phyloP scores from a whole-genome alignment of 1,140 invertebrate genomes.

The Portunus trituberculatus region DNA sequence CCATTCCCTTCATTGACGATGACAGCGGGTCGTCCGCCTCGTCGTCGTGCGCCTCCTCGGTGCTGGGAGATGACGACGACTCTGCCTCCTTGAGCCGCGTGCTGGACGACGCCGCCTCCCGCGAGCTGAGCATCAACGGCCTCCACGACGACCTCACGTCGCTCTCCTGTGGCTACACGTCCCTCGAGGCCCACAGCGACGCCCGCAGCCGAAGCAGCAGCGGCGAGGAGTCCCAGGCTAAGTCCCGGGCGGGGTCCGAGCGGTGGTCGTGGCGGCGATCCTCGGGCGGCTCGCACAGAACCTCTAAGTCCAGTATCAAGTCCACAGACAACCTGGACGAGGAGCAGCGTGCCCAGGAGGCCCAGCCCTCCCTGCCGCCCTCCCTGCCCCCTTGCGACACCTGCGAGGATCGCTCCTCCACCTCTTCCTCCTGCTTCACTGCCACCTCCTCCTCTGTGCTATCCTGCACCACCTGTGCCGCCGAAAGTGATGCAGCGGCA shows the following conservation, averaged over 20 bases:
- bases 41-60: constrained; percentile 76
- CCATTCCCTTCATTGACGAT: constrained; percentile 77
- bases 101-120: constrained; percentile 76
- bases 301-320: constrained; percentile 77
- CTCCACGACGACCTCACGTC: constrained; percentile 76
- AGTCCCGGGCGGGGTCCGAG: constrained; percentile 52
- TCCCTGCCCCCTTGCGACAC: constrained; percentile 74
- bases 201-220: constrained; percentile 48
- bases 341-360: constrained; percentile 41
- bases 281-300: constrained; percentile 69
- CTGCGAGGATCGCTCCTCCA: constrained; percentile 74
- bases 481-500: constrained; percentile 52
- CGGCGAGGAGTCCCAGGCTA: constrained; percentile 53
- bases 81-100: constrained; percentile 74
- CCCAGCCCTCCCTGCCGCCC: constrained; percentile 72
- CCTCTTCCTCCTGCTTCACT: constrained; percentile 74
- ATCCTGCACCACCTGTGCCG: constrained; percentile 72
- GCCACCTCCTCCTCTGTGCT: constrained; percentile 67
- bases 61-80: constrained; percentile 71
- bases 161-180: constrained; percentile 76
- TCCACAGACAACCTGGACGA: constrained; percentile 71
- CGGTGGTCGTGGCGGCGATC: constrained; percentile 68
- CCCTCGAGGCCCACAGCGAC: constrained; percentile 72
- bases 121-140: constrained; percentile 76
- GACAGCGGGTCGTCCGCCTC: constrained; percentile 74